phyloP scores from a whole-genome alignment of 2,888 invertebrate genomes.

The Philereme vetulata region DNA sequence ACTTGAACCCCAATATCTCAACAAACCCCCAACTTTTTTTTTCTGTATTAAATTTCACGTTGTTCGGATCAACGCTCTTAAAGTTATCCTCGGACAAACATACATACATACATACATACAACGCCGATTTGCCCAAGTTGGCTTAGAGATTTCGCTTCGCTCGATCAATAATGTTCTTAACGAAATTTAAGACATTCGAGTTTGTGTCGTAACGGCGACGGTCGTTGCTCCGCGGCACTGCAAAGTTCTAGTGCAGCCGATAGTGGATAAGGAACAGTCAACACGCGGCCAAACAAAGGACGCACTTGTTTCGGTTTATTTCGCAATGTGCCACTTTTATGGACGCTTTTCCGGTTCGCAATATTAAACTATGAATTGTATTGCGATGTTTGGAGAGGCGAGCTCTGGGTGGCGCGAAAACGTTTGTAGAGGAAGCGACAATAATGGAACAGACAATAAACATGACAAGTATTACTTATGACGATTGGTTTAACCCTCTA shows the following conservation, averaged over 20 bases:
- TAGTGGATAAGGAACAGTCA: conserved; percentile 79
- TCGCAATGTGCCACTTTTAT: conserved; percentile 68
- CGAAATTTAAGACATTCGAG: conserved; percentile 33
- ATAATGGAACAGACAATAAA: conserved; percentile 21
- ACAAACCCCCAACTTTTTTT: too few species aligned
- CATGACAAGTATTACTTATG: conserved; percentile 4
- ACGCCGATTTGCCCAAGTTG: too few species aligned
- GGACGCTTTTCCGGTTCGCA: conserved; percentile 61
- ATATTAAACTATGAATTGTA: conserved; percentile 41
- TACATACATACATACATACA: too few species aligned
- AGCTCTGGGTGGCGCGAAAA: conserved; percentile 20
- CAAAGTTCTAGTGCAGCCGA: conserved; percentile 68
- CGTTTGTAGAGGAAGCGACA: conserved; percentile 21
- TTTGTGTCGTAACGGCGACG: conserved; percentile 51
- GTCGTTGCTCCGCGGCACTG: conserved; percentile 59
- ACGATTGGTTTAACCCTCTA: conserved; percentile 1
- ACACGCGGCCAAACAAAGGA: conserved; percentile 75
- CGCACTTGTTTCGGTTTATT: conserved; percentile 74
- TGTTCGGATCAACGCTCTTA: too few species aligned
- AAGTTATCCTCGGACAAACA: too few species aligned
- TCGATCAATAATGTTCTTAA: too few species aligned
- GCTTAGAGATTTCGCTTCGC: too few species aligned
- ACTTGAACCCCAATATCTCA: too few species aligned
- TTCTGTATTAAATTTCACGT: too few species aligned
- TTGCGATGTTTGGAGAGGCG: conserved; percentile 21